These are phyloP conservation scores for Orthonyx spaldingii DNA, from an alignment of 2,113 vertebrate genomes.

Conservation along the genomic window DNA sequence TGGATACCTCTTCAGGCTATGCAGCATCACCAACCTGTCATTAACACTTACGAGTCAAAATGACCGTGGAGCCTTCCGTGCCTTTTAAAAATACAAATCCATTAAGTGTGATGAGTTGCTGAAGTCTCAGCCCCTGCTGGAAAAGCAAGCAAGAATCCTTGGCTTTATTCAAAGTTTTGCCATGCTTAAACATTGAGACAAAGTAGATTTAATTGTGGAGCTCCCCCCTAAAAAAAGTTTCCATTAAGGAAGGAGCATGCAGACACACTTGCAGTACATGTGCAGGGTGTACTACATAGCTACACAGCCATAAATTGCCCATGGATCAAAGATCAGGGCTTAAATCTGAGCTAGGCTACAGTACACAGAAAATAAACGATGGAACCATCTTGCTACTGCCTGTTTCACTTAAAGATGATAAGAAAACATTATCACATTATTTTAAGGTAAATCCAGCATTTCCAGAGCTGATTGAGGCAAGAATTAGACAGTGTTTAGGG, in stretches of 20 bases:
- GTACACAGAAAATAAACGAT: conserved; percentile 70
- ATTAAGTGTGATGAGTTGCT: conserved; percentile 14
- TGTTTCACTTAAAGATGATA: conserved; percentile 77
- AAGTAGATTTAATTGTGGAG: neutral
- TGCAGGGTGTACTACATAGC: neutral
- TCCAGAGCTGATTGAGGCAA: conserved; percentile 79
- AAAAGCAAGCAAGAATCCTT: neutral
- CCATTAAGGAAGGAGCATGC: neutral
- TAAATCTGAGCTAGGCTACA: conserved; percentile 61
- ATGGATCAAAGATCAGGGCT: conserved; percentile 73
- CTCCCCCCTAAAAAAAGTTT: neutral
- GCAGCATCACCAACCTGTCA: conserved; percentile 31
- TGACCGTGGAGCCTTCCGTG: neutral
- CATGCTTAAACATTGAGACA: neutral
- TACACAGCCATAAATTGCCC: conserved; percentile 56
- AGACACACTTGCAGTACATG: neutral
- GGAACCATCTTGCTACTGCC: conserved; percentile 73
- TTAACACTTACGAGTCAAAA: conserved; percentile 17
- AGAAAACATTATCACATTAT: conserved; percentile 83
- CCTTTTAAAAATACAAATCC: neutral
- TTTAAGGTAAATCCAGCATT: conserved; percentile 83
- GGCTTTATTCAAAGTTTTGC: conserved; percentile 22
- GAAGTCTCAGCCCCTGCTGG: neutral
- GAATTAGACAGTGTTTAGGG: conserved; percentile 89
- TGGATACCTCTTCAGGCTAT: conserved; percentile 36